phyloP scores from a whole-genome alignment of 2,888 invertebrate species.

The Timandra comae region DNA sequence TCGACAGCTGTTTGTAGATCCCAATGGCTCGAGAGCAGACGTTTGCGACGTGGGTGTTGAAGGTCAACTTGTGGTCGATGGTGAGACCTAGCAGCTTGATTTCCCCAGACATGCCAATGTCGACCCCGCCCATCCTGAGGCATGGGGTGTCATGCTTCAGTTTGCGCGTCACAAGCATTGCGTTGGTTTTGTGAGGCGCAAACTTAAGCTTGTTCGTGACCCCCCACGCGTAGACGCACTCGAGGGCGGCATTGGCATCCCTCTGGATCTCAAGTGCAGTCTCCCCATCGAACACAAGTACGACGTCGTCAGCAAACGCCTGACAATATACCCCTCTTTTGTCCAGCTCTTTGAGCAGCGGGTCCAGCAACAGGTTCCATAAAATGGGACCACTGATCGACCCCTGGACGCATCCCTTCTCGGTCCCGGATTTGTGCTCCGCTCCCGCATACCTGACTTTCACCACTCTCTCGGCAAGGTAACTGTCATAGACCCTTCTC shows the following conservation, averaged over 20 bases:
- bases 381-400: conserved; percentile 7
- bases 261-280: too few species aligned
- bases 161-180: neutral
- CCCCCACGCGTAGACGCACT: neutral
- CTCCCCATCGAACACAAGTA: neutral
- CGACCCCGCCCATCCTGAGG: conserved; percentile 4
- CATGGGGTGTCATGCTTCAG: conserved; percentile 3
- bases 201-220: conserved; percentile 1
- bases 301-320: conserved; percentile 8
- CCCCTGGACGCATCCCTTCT: too few species aligned
- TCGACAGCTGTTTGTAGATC: too few species aligned
- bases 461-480: too few species aligned
- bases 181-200: neutral
- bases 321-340: neutral
- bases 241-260: neutral
- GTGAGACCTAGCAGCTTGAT: neutral
- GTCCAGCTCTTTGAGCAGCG: conserved; percentile 1
- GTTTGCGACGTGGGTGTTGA: too few species aligned
- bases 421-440: too few species aligned
- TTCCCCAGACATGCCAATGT: neutral
- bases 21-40: too few species aligned
- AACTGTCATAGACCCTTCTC: too few species aligned
- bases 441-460: too few species aligned
- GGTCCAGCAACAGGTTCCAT: conserved; percentile 9
- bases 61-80: too few species aligned